Percentiles rank a stretch among this genome's conserved stretches.
Conservation (phyloP, 2,888 invertebrate species). For the Heliothis peltigera region DNA sequence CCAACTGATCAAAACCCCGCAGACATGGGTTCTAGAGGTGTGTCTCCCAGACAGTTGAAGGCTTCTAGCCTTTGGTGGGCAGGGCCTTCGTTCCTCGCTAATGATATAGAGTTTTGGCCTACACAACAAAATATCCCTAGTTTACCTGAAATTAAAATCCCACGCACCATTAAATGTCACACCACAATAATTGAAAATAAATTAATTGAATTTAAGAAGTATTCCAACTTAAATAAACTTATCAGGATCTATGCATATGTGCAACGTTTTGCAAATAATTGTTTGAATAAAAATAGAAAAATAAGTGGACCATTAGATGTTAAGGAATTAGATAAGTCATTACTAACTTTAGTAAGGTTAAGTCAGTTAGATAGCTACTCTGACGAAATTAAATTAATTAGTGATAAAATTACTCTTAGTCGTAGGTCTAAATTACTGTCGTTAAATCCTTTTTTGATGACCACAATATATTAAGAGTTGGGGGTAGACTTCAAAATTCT, state of each 20-base stretch:
- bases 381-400: no score
- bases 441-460: constrained; percentile 25
- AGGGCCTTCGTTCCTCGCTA: constrained; percentile 46
- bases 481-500: constrained; percentile 27
- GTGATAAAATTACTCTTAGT: no score
- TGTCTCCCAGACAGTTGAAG: constrained; percentile 26
- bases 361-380: no score
- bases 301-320: background rate
- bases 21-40: constrained; percentile 57
- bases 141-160: no score
- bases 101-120: constrained; percentile 50
- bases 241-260: constrained; percentile 22
- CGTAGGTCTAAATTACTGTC: constrained; percentile 9
- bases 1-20: constrained; percentile 58
- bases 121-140: background rate
- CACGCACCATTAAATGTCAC: constrained; percentile 1
- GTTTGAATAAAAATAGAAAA: constrained; percentile 20
- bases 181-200: background rate
- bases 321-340: constrained; percentile 16
- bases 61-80: constrained; percentile 51
- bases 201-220: constrained; percentile 33
- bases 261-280: constrained; percentile 16
- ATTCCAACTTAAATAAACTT: constrained; percentile 25
- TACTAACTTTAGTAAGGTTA: background rate
- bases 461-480: constrained; percentile 24